Conservation (phyloP, 1,140 invertebrate species). For the Scaptomyza pallida region DNA sequence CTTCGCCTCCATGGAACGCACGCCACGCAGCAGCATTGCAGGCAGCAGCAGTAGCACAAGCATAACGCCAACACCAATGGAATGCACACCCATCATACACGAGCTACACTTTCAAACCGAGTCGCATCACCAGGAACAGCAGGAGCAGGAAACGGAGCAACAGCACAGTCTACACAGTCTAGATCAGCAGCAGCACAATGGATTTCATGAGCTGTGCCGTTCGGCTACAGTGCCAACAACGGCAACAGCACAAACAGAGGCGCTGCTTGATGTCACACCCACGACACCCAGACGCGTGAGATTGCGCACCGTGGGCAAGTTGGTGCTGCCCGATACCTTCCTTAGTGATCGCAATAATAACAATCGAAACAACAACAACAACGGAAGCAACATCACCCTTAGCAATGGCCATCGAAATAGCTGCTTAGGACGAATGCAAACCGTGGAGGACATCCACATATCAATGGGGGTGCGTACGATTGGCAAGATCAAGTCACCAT, state of each 20-base stretch:
- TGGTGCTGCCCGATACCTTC: conserved; percentile 68
- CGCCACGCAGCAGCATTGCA: conserved; percentile 54
- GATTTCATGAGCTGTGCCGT: conserved; percentile 43
- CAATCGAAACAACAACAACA: background rate
- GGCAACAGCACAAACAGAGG: background rate
- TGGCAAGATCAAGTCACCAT: conserved; percentile 78
- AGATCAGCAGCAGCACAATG: conserved; percentile 20
- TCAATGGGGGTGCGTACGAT: conserved; percentile 56
- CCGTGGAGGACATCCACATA: conserved; percentile 48
- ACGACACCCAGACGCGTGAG: conserved; percentile 37
- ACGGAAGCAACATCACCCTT: too few relatives aligned
- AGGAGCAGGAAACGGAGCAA: background rate
- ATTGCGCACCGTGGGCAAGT: conserved; percentile 70
- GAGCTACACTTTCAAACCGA: conserved; percentile 27
- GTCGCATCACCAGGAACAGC: conserved; percentile 7
- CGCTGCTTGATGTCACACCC: conserved; percentile 7
- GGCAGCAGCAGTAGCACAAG: conserved; percentile 60
- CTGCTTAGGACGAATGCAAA: conserved; percentile 47
- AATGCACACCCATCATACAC: conserved; percentile 44
- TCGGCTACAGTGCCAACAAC: conserved; percentile 58
- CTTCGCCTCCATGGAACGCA: conserved; percentile 46
- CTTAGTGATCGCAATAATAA: conserved; percentile 61
- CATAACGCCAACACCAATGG: conserved; percentile 71
- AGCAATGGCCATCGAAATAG: conserved; percentile 33
- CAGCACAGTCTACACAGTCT: background rate